phyloP scores from a whole-genome alignment of 1,140 invertebrate genomes.

The Drosophila insularis region DNA sequence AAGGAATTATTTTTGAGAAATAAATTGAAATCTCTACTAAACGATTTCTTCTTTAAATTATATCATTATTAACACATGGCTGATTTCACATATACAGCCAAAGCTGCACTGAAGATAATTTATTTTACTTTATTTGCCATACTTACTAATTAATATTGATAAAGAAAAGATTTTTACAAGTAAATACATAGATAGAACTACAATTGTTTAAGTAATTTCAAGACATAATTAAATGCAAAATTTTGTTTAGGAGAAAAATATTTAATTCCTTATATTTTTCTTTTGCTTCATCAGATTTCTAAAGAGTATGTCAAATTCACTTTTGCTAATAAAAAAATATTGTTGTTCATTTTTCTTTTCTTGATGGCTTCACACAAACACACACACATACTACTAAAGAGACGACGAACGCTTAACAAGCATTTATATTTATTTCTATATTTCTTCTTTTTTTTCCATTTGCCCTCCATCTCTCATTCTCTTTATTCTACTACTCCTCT shows the following conservation, averaged over 20 bases:
- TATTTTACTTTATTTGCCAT: no score
- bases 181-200: no score
- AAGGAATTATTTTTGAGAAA: no score
- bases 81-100: no score
- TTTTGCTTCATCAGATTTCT: background rate
- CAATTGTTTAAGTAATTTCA: background rate
- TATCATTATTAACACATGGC: no score
- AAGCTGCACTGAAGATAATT: no score
- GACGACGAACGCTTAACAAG: conserved; percentile 46
- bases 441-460: conserved; percentile 25
- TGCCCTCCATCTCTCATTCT: background rate
- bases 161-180: no score
- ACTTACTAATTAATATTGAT: no score
- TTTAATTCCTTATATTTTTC: background rate
- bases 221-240: background rate
- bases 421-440: conserved; percentile 64
- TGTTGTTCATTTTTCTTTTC: conserved; percentile 9
- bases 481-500: background rate
- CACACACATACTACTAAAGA: background rate
- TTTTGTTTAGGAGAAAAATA: background rate
- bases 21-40: no score
- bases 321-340: conserved; percentile 5
- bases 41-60: no score
- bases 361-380: conserved; percentile 10
- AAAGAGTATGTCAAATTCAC: conserved; percentile 8